These are phyloP conservation scores for Notarius lentiginosus DNA, from an alignment of 2,113 vertebrate genomes.

Conservation along the genomic window DNA sequence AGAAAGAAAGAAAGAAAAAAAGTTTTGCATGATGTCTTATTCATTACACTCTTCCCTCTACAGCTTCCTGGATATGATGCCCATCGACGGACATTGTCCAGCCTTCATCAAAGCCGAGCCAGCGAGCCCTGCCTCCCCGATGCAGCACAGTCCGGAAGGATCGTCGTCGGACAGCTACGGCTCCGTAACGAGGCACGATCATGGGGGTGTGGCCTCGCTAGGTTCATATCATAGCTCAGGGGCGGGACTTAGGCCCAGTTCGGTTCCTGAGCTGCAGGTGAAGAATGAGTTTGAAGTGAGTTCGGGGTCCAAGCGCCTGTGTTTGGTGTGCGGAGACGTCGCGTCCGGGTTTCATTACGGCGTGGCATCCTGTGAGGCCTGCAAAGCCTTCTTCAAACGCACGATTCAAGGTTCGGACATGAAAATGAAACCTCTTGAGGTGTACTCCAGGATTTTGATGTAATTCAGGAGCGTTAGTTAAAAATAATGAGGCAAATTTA, in stretches of 20 bases:
- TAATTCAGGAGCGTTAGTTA: not conserved
- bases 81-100: conserved; percentile 81
- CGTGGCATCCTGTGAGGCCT: conserved; percentile 76
- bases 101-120: conserved; percentile 96
- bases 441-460: not conserved
- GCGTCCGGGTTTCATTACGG: conserved; percentile 76
- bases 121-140: conserved; percentile 90
- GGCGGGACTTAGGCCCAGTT: not conserved
- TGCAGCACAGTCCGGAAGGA: conserved; percentile 91
- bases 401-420: conserved; percentile 72
- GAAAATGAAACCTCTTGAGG: not conserved
- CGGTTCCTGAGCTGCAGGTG: conserved; percentile 57
- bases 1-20: not conserved
- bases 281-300: conserved; percentile 81
- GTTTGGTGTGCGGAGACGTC: conserved; percentile 74
- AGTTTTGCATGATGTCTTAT: not conserved
- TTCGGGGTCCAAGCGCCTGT: conserved; percentile 79
- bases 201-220: conserved; percentile 85
- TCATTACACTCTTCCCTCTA: conserved; percentile 3
- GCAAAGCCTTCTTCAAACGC: conserved; percentile 78
- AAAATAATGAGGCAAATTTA: too few species aligned
- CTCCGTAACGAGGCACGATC: conserved; percentile 82
- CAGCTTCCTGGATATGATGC: conserved; percentile 96
- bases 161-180: conserved; percentile 95
- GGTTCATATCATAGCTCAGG: conserved; percentile 70